Evolutionary conservation across 1,140 invertebrate species (phyloP), one percentile per base, ranked within the genome.

Genomic region (Microplitis mediator): DNA sequence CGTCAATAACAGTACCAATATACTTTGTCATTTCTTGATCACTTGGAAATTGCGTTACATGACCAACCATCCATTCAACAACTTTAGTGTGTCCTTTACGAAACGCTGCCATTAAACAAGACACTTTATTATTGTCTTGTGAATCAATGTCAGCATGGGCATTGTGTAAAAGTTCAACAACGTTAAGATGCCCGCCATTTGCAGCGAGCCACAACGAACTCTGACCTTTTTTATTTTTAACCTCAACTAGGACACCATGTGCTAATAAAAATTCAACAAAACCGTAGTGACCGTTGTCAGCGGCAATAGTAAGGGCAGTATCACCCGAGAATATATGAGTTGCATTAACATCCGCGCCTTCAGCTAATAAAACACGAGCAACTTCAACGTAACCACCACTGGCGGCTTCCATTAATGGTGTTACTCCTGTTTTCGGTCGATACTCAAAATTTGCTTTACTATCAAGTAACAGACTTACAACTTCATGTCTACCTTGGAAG

Each of bases 171-270:
- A 97, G 89, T 83, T 99, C 96, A 0, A 98, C 97, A 11, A 99
- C 98, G 82, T 95, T 96, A 32, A 99, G 88, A 86, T 99, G 98
- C 11, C 98, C 98, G 72, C 97, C 97, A 88, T 99, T 98, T 3
- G 97, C 97, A 3, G 98, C 97, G 60, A 99, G 86, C 98, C 98
- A 99, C 0, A 99, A 87, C 0, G 98, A 97, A 45, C 98, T 98
- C 86, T 99, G 99, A 64, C 98, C 98, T 89, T 99, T 99, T 84
- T 99, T 99, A 86, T 99, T 99, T 79, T 98, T 98, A 0, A 98
- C 96, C 88, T 99, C 97, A 4, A 99, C 95, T 75, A 94, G 92
- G 36, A 97, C 97, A 69, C 91, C 91, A 68, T 94, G 91, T 74
- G 84, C 83, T 6, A 91, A 78, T 71, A 96, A 85, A 31, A 98